Evolutionary conservation across 1,140 invertebrate genomes (phyloP).

Genomic region (Plodia interpunctella): DNA sequence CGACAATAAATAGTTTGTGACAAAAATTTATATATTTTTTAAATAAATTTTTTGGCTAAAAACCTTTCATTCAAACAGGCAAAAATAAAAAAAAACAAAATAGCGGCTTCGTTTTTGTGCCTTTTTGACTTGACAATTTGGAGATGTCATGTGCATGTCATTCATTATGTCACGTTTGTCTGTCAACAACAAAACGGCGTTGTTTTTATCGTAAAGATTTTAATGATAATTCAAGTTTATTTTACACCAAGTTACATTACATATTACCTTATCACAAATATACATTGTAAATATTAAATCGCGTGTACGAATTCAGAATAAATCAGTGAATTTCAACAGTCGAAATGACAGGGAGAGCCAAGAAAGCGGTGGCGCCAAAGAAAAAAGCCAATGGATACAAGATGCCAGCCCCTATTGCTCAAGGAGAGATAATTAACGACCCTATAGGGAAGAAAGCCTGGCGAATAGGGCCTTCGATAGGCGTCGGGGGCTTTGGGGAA

Average conservation of each 20-base stretch:
- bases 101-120: no score
- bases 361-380: slow-evolving; percentile 74
- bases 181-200: not conserved
- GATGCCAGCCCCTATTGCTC: slow-evolving; percentile 85
- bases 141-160: slow-evolving; percentile 3
- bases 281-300: not conserved
- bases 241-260: not conserved
- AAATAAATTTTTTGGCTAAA: no score
- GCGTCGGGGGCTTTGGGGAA: slow-evolving; percentile 95
- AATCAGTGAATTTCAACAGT: slow-evolving; percentile 7
- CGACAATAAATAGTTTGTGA: no score
- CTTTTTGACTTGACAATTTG: no score
- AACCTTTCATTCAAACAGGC: no score
- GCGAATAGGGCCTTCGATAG: slow-evolving; percentile 91
- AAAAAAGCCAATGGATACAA: slow-evolving; percentile 83
- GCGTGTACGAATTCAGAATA: not conserved
- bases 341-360: slow-evolving; percentile 53
- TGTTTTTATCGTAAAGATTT: not conserved
- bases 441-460: slow-evolving; percentile 84
- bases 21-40: no score
- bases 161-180: slow-evolving; percentile 2
- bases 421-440: slow-evolving; percentile 87
- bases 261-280: not conserved
- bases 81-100: no score
- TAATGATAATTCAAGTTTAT: not conserved